phyloP scores from a whole-genome alignment of 2,113 vertebrate species.

The Loxodonta africana region DNA sequence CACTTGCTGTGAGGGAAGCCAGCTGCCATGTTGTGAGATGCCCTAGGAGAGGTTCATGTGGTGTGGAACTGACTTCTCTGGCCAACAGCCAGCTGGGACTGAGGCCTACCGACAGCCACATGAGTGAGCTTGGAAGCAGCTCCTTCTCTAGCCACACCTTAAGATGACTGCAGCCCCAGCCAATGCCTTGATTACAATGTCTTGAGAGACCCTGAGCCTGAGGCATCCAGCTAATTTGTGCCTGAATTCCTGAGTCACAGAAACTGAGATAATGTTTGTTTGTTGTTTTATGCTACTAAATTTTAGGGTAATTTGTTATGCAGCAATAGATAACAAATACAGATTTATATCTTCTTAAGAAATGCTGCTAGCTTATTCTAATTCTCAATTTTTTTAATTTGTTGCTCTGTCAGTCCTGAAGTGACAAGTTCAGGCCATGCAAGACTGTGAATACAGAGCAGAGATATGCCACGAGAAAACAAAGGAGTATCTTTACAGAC shows the following conservation, averaged over 20 bases:
- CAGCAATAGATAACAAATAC: not conserved
- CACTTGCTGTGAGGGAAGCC: not conserved
- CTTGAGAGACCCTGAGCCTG: not conserved
- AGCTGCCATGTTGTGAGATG: not conserved
- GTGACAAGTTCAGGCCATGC: not conserved
- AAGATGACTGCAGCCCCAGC: not conserved
- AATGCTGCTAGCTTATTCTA: conserved; percentile 40
- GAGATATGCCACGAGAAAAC: conserved; percentile 18
- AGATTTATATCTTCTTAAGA: conserved; percentile 25
- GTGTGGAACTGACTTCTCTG: not conserved
- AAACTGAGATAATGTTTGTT: not conserved
- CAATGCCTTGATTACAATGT: not conserved
- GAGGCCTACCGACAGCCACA: not conserved
- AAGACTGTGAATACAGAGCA: conserved; percentile 16
- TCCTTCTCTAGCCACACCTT: not conserved
- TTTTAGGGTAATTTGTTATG: not conserved
- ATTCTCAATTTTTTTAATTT: conserved; percentile 8
- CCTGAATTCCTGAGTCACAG: conserved; percentile 13
- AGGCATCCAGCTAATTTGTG: not conserved
- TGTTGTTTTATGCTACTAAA: not conserved
- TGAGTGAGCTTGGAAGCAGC: not conserved
- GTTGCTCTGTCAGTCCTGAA: not conserved
- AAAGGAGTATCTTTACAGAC: not conserved
- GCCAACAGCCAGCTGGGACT: not conserved
- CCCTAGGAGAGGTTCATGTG: not conserved